These are phyloP conservation scores for Chamaetylas fuelleborni DNA, from an alignment of 2,113 vertebrate genomes.

Conservation along the genomic window DNA sequence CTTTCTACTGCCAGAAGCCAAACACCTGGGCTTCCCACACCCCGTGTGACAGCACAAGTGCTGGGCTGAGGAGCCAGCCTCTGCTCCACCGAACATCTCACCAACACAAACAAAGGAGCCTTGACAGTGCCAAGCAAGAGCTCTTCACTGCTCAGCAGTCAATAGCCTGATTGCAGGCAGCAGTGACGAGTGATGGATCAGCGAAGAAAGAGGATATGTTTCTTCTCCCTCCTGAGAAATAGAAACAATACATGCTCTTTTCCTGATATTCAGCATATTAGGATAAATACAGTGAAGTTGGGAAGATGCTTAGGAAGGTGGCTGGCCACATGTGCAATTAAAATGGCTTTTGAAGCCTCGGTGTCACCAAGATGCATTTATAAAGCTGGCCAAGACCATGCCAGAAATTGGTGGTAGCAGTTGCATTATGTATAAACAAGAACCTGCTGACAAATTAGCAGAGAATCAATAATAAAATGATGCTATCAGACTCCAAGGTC, in stretches of 20 bases:
- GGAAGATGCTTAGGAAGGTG: background rate
- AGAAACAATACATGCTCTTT: background rate
- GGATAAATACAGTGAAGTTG: background rate
- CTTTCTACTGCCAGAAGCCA: background rate
- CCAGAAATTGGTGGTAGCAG: background rate
- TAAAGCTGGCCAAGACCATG: background rate
- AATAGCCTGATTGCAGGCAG: background rate
- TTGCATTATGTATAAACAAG: background rate
- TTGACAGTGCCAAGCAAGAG: background rate
- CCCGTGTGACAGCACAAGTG: fast-evolving
- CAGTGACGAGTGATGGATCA: background rate
- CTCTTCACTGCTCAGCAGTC: background rate
- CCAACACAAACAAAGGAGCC: background rate
- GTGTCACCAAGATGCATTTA: background rate
- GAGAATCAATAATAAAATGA: background rate
- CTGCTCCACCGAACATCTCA: background rate
- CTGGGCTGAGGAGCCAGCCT: background rate
- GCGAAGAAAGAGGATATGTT: background rate
- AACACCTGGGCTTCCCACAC: background rate
- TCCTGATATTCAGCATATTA: background rate
- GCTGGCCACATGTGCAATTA: background rate
- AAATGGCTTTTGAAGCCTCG: background rate
- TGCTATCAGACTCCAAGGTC: background rate
- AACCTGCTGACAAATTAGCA: background rate
- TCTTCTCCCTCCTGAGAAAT: background rate